Percentiles rank a stretch among this genome's conserved stretches.
These are phyloP conservation scores for Anorthoa munda DNA, from an alignment of 2,888 invertebrate species.

Conservation along the genomic window DNA sequence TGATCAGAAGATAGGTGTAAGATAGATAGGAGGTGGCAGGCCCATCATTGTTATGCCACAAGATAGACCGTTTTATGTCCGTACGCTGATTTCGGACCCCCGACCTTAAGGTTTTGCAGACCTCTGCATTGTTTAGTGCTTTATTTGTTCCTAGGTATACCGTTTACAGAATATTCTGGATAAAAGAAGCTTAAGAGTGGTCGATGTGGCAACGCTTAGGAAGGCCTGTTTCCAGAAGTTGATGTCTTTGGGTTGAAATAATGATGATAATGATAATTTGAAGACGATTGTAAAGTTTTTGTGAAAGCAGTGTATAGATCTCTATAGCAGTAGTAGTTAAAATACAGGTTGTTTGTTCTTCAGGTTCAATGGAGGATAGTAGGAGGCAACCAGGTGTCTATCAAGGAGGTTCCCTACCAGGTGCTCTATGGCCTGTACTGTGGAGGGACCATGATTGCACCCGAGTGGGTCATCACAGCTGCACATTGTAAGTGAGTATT, in stretches of 20 bases:
- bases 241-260: background rate
- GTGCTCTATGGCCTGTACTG: constrained; percentile 85
- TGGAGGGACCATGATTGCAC: constrained; percentile 83
- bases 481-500: constrained; percentile 85
- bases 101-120: too few species aligned
- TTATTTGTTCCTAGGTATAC: too few species aligned
- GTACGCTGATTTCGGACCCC: too few species aligned
- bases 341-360: background rate
- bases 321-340: too few species aligned
- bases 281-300: too few species aligned
- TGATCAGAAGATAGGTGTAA: background rate
- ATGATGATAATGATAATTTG: background rate
- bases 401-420: constrained; percentile 80
- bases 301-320: too few species aligned
- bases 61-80: background rate
- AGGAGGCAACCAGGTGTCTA: constrained; percentile 79
- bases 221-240: too few species aligned
- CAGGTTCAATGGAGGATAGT: constrained; percentile 83
- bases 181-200: background rate
- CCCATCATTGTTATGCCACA: background rate
- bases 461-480: constrained; percentile 86
- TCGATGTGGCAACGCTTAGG: too few species aligned
- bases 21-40: background rate
- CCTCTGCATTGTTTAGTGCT: too few species aligned
- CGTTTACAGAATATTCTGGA: background rate